These are phyloP conservation scores for Pocillopora damicornis DNA, from an alignment of 64 coral and sea anemone species.

Conservation along the genomic window DNA sequence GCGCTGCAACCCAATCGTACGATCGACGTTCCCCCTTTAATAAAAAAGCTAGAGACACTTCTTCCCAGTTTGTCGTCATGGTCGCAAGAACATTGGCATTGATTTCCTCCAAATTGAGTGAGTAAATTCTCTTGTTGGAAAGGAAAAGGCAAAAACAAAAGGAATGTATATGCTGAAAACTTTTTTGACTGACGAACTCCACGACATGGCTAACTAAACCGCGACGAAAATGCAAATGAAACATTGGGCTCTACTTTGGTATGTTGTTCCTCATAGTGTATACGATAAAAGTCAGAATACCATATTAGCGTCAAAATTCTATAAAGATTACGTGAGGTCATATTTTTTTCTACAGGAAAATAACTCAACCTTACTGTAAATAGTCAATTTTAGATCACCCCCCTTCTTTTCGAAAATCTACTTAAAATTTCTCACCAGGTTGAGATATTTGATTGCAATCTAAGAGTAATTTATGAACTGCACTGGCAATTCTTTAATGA, in stretches of 20 bases:
- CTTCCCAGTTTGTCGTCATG: conserved; percentile 1
- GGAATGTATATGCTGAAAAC: neutral
- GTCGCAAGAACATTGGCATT: neutral
- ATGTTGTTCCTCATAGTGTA: neutral
- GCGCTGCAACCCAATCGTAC: neutral
- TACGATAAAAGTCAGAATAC: neutral
- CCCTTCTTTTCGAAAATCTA: neutral
- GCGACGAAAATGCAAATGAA: neutral
- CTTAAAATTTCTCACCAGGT: neutral
- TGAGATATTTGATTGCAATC: neutral
- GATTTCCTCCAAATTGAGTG: neutral
- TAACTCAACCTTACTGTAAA: neutral
- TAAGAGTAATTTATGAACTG: neutral
- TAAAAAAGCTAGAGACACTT: neutral
- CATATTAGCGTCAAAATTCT: neutral
- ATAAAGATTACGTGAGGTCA: neutral
- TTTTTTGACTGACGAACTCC: neutral
- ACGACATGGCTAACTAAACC: neutral
- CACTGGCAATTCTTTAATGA: neutral
- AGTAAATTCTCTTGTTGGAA: neutral
- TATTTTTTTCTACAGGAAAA: neutral
- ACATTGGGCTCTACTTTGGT: neutral
- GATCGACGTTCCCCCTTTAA: neutral
- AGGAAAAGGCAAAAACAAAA: neutral
- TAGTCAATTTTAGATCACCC: neutral